phyloP scores from a whole-genome alignment of 2,888 invertebrate genomes.

The Sinodicranocentrus sp. region DNA sequence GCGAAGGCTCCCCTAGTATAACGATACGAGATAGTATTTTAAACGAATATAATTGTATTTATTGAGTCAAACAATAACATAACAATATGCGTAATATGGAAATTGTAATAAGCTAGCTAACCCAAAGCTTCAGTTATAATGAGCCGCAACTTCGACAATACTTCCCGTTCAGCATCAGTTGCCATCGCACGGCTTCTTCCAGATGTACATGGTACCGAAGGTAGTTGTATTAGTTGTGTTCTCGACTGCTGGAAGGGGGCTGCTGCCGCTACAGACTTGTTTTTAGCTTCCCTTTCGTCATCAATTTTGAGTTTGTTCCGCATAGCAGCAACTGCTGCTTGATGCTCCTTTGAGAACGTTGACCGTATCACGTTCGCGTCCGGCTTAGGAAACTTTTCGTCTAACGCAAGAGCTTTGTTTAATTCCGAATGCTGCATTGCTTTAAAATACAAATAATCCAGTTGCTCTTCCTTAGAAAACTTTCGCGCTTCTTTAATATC shows the following conservation, averaged over 20 bases:
- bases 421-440: slow-evolving; percentile 73
- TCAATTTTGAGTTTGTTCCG: not conserved
- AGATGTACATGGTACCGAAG: not conserved
- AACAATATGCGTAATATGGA: not conserved
- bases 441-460: slow-evolving; percentile 62
- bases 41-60: not conserved
- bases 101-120: not conserved
- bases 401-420: slow-evolving; percentile 70
- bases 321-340: slow-evolving; percentile 25
- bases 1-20: slow-evolving; percentile 33
- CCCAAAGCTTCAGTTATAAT: slow-evolving; percentile 25
- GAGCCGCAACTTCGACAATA: slow-evolving; percentile 1
- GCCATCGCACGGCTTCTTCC: slow-evolving; percentile 44
- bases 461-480: slow-evolving; percentile 24
- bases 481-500: slow-evolving; percentile 44
- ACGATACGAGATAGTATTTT: no score
- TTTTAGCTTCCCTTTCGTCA: not conserved
- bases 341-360: slow-evolving; percentile 67
- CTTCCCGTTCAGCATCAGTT: slow-evolving; percentile 29
- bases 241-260: slow-evolving; percentile 31
- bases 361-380: slow-evolving; percentile 53
- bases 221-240: slow-evolving; percentile 28
- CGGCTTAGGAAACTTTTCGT: slow-evolving; percentile 72
- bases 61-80: not conserved
- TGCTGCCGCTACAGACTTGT: not conserved